phyloP scores from a whole-genome alignment of 2,797 vertebrate species.

The Podargus strigoides region DNA sequence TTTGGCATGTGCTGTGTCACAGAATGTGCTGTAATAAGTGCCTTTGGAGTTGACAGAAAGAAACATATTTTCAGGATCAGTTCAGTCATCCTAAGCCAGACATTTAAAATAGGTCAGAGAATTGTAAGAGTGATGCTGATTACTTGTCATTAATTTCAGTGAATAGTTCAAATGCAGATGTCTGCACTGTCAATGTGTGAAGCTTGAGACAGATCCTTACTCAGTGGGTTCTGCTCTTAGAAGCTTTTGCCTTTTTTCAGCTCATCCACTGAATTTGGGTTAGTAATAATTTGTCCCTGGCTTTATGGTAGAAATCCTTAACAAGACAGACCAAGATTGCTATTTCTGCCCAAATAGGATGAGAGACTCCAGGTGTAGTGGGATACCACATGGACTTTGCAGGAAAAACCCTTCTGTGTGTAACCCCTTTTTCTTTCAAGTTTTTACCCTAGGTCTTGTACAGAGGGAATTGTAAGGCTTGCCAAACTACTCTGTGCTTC shows the following conservation, averaged over 20 bases:
- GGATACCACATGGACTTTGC: rapidly evolving
- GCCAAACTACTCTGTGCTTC: background rate
- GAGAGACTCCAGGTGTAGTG: background rate
- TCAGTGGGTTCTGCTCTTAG: background rate
- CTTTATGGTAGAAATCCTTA: background rate
- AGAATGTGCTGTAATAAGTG: background rate
- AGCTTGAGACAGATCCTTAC: background rate
- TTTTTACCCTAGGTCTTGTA: background rate
- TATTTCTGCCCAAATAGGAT: background rate
- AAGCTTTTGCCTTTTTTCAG: background rate
- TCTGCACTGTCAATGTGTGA: background rate
- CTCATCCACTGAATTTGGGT: background rate
- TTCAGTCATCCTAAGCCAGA: background rate
- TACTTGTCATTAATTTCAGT: background rate
- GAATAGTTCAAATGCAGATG: background rate
- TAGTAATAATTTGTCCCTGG: background rate
- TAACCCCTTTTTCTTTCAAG: background rate
- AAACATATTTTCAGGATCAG: background rate
- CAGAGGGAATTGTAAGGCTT: background rate
- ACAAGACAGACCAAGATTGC: background rate
- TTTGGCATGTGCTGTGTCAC: background rate
- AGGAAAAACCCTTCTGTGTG: background rate
- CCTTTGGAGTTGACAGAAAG: background rate
- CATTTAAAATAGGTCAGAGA: background rate
- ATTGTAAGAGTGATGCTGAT: background rate